These are phyloP conservation scores for Stichopus horrens DNA, from an alignment of 53 echinoderm and acorn worm genomes.

Conservation along the genomic window DNA sequence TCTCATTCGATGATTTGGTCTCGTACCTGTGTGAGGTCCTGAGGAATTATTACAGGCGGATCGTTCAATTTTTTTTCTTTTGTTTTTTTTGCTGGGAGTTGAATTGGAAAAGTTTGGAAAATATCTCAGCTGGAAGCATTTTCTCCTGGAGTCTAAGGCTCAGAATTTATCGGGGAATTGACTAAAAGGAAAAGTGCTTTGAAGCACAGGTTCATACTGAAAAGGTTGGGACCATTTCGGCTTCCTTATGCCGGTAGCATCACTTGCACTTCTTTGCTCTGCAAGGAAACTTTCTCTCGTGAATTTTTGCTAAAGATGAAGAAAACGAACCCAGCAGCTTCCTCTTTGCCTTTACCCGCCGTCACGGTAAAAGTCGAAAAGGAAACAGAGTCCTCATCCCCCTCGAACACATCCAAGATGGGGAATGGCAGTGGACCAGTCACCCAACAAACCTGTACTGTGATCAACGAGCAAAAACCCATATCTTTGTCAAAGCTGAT, in stretches of 20 bases:
- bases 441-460: constrained; percentile 14
- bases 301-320: constrained; percentile 64
- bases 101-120: too few species aligned
- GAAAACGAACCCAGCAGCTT: constrained; percentile 62
- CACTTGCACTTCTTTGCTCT: constrained; percentile 21
- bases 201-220: too few species aligned
- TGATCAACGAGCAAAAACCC: constrained; percentile 71
- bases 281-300: constrained; percentile 41
- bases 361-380: constrained; percentile 50
- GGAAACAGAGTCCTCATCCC: constrained; percentile 20
- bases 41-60: too few species aligned
- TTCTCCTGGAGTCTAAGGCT: too few species aligned
- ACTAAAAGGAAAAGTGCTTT: too few species aligned
- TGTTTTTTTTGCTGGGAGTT: too few species aligned
- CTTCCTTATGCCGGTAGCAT: constrained; percentile 2
- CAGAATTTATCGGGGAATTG: too few species aligned
- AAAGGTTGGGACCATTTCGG: neutral
- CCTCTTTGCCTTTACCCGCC: constrained; percentile 53
- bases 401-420: constrained; percentile 5
- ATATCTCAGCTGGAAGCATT: too few species aligned
- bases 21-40: too few species aligned
- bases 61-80: too few species aligned
- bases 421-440: constrained; percentile 47
- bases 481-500: constrained; percentile 89
- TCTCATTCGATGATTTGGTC: too few species aligned